Evolutionary conservation across 2,888 invertebrate species (phyloP).

Genomic region (Antheraea assamensis): DNA sequence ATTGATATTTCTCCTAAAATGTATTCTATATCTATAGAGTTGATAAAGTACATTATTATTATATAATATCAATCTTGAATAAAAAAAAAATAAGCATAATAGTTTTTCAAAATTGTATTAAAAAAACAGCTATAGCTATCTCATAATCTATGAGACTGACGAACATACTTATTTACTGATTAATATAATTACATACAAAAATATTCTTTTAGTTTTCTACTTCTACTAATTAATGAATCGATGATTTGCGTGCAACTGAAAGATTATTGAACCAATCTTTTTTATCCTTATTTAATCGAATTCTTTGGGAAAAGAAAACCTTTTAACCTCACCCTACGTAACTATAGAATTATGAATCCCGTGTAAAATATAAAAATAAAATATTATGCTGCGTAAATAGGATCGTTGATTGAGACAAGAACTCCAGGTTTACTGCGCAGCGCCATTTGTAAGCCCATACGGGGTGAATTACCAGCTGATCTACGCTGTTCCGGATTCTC

Average conservation of each 20-base stretch:
- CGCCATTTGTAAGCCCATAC: slow-evolving; percentile 69
- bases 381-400: slow-evolving; percentile 55
- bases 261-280: background rate
- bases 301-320: background rate
- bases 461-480: slow-evolving; percentile 55
- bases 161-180: too few relatives aligned
- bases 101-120: too few relatives aligned
- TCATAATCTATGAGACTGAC: too few relatives aligned
- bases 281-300: background rate
- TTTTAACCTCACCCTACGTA: background rate
- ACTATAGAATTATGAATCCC: background rate
- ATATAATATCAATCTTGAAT: too few relatives aligned
- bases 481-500: slow-evolving; percentile 49
- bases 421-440: slow-evolving; percentile 62
- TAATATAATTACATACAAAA: too few relatives aligned
- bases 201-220: too few relatives aligned
- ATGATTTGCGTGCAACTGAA: too few relatives aligned
- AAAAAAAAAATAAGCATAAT: too few relatives aligned
- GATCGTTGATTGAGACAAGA: slow-evolving; percentile 52
- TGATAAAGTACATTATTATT: too few relatives aligned
- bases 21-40: too few relatives aligned
- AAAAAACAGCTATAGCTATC: too few relatives aligned
- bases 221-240: too few relatives aligned
- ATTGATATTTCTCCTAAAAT: background rate
- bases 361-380: slow-evolving; percentile 5